Base-by-base conservation (phyloP, 2,888 invertebrate genomes). In the Eueremaeus valkanovi region DNA sequence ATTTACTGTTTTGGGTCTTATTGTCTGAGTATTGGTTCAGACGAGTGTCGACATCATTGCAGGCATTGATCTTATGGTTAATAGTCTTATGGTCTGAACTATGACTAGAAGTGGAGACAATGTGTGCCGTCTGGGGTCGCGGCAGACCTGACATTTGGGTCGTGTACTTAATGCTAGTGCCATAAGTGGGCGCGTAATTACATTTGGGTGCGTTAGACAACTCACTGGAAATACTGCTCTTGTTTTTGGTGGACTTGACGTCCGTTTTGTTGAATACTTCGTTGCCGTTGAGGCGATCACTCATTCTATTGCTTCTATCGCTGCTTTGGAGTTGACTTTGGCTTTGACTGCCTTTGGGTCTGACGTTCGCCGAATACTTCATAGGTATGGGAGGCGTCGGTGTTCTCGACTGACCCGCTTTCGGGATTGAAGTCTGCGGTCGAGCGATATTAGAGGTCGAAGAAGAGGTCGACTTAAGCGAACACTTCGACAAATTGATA, bases 101-200 rank as follows among this genome's bases (percentile, higher is more conserved):
- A 40, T 68, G 68, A 68, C 68, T 68, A 68, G 68, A 36, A 68
- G 68, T 68, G 6, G 33, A 68, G 21, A 76, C 73, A 73, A 51
- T 42, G 29, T 75, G 70, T 61, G 75, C 63, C 6, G 72, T 31
- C 36, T 73, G 61, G 18, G 74, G 76, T n/a, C 77, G 73, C 40
- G 77, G 77, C 36, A 78, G 75, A 16, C 78, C 78, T 18, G 77
- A 73, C 27, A 73, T 42, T 16, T 76, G 73, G 18, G 76, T 49
- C 63, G 73, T 76, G 16, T 58, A 49, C 66, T 72, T 78, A 13
- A 72, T 55, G 42, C 68, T 68, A 0, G n/a, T 68, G 18, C 40
- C 68, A 68, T 21, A 33, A 24, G 40, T 18, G 21, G 68, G 3
- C 21, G 0, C 13, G 1, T 29, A 16, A 68, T 9, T 24, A 40